Percentiles rank a stretch among this genome's conserved stretches.
phyloP scores from a whole-genome alignment of 2,888 invertebrate genomes.

The Litoditis marina region DNA sequence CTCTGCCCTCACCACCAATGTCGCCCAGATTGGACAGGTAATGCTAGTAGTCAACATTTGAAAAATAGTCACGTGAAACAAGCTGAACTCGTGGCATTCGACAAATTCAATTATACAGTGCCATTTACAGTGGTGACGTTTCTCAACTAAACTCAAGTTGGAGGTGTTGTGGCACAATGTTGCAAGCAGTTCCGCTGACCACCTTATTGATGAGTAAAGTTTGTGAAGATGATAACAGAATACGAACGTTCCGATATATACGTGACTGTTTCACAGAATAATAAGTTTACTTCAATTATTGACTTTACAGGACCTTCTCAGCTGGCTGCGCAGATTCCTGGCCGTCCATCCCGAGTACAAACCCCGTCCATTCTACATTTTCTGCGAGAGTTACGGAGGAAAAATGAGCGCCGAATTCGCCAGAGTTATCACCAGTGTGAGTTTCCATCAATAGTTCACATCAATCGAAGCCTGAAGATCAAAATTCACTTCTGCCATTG shows the following conservation, averaged over 20 bases:
- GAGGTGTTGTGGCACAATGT: no score
- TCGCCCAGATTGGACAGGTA: constrained; percentile 67
- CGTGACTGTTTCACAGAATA: background rate
- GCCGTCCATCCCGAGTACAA: constrained; percentile 72
- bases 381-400: constrained; percentile 86
- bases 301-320: constrained; percentile 71
- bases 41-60: no score
- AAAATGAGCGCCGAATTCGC: constrained; percentile 87
- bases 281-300: background rate
- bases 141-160: background rate
- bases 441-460: background rate
- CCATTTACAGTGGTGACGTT: no score
- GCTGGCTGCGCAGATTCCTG: constrained; percentile 74
- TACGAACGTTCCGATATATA: no score
- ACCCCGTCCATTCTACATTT: constrained; percentile 76
- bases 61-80: no score
- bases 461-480: no score
- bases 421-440: constrained; percentile 64
- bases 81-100: no score
- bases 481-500: no score
- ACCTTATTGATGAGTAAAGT: no score
- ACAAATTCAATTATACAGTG: no score
- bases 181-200: no score
- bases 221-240: no score
- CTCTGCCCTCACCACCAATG: constrained; percentile 34